These are phyloP conservation scores for Drosophila infuscata DNA, from an alignment of 2,888 invertebrate genomes.

Conservation along the genomic window DNA sequence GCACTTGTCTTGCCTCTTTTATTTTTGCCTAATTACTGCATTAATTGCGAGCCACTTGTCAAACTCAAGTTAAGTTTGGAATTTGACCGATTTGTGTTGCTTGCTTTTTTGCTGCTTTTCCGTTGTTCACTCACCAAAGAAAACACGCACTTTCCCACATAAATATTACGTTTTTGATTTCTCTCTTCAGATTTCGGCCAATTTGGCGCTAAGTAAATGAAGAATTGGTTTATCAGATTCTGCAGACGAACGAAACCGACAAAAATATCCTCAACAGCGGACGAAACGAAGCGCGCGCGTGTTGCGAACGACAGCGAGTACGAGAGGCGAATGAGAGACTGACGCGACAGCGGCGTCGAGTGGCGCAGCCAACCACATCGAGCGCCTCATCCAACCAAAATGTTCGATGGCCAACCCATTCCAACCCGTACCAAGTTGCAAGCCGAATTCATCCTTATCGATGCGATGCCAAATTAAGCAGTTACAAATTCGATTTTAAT, in stretches of 20 bases:
- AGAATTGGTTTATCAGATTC: slow-evolving; percentile 25
- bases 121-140: background rate
- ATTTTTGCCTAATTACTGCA: slow-evolving; percentile 44
- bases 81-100: background rate
- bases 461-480: background rate
- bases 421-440: slow-evolving; percentile 14
- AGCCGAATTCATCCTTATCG: slow-evolving; percentile 8
- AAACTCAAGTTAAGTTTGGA: slow-evolving; percentile 5
- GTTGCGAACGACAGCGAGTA: slow-evolving; percentile 46
- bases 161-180: background rate
- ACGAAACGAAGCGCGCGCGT: slow-evolving; percentile 31
- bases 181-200: background rate
- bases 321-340: slow-evolving; percentile 56
- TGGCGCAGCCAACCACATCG: slow-evolving; percentile 41
- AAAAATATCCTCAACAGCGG: slow-evolving; percentile 33
- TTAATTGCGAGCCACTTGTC: slow-evolving; percentile 24
- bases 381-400: slow-evolving; percentile 15
- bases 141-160: background rate
- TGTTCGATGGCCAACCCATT: slow-evolving; percentile 22
- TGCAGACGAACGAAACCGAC: slow-evolving; percentile 40
- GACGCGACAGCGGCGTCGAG: slow-evolving; percentile 19
- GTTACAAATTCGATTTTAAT: background rate
- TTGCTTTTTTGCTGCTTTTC: slow-evolving; percentile 2
- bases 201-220: slow-evolving; percentile 20
- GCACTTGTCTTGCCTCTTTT: slow-evolving; percentile 26